A percentile compares a stretch with the other conserved stretches of the same genome.
phyloP scores from a whole-genome alignment of 2,797 vertebrate genomes.

The Eremophila alpestris region DNA sequence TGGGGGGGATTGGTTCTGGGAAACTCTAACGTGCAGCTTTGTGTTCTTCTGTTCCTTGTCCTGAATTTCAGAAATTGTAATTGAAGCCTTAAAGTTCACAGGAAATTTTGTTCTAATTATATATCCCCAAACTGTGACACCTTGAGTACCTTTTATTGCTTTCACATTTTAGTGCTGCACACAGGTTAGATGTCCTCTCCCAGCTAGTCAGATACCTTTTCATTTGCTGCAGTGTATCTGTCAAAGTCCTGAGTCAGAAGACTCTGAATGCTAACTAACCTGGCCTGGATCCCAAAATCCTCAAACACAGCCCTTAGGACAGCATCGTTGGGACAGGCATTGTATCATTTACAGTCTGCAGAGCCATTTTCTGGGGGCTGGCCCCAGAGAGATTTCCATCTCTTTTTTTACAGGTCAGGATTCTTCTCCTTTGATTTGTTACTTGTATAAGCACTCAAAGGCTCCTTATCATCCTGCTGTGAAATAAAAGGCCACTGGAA shows the following conservation, averaged over 20 bases:
- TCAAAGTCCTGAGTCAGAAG: slow-evolving; percentile 41
- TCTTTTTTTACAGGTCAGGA: background rate
- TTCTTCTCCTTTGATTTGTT: background rate
- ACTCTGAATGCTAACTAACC: background rate
- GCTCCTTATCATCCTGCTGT: background rate
- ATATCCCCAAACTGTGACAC: background rate
- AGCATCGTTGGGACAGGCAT: background rate
- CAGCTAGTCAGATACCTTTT: background rate
- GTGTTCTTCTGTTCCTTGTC: background rate
- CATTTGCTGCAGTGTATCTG: background rate
- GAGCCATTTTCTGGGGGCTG: background rate
- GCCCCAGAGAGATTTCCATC: background rate
- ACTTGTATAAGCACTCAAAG: background rate
- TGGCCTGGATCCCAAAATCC: slow-evolving; percentile 26
- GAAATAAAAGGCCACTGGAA: background rate
- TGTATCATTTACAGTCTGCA: background rate
- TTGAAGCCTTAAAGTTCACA: background rate
- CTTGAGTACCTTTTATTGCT: background rate
- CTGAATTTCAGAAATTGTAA: slow-evolving; percentile 17
- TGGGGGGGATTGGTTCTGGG: background rate
- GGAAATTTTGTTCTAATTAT: slow-evolving; percentile 15
- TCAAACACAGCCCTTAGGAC: slow-evolving; percentile 28
- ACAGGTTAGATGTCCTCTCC: background rate
- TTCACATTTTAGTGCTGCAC: background rate
- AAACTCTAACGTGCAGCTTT: background rate